Evolutionary conservation across 2,888 invertebrate species (phyloP), one percentile per base, ranked within the genome.

Genomic region (Fragum whitleyi): DNA sequence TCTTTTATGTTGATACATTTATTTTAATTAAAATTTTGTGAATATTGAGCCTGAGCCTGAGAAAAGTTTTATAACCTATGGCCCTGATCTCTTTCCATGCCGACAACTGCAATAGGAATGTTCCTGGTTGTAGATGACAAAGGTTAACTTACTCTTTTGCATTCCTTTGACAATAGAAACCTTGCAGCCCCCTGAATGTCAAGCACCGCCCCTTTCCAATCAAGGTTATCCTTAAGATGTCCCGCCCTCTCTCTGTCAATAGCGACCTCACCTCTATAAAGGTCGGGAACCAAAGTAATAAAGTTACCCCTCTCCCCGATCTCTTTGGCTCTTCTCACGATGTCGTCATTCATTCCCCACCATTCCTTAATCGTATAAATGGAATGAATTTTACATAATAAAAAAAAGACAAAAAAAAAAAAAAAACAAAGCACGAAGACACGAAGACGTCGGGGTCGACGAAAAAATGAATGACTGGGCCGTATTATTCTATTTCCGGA

Each of bases 311-410:
- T 72, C 47, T 85, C 72, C 26, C 81, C 82, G 28, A 92, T 77
- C n/a, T 88, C 74, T 29, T 81, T 79, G 7, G 90, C 91, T 65
- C 87, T 82, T 9, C 86, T 77, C 67, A 89, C 79, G 36, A 91
- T 90, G 77, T 92, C 91, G 6, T 90, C 81, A 81, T 92, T 93
- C 78, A 92, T 69, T 5, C 91, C 92, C 92, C 92, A 93, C 92
- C 92, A 92, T 81, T 91, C 92, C 80, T 91, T 88, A 16, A 80
- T 70, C 11, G 65, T 26, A 14, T 2, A 57, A 21, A 26, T 55
- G 11, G 21, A 55, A 55, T 55, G 11, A 55, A 55, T 21, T 55
- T 55, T 55, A 21, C 55, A n/a, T 42, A 42, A 7, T 16, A 42
- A 42, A 42, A n/a, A n/a, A n/a, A n/a, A n/a, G n/a, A n/a, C n/a